These are phyloP conservation scores for Charaxes varanes DNA, from an alignment of 1,140 invertebrate species.

Conservation along the genomic window DNA sequence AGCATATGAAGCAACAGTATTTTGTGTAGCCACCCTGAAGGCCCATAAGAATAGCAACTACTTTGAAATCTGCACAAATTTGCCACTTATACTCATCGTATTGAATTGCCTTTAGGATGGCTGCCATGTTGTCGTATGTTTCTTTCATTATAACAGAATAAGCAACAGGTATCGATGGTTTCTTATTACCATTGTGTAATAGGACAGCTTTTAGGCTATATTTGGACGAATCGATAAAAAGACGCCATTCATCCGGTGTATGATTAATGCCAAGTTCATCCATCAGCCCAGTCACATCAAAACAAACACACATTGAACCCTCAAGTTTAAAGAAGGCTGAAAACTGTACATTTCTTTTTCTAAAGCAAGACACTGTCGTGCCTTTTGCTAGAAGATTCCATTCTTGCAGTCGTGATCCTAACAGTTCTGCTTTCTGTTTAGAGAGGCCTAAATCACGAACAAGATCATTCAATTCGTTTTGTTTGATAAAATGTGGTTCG, in stretches of 20 bases:
- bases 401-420: not conserved
- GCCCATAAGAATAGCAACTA: too few species aligned
- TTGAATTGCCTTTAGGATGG: not conserved
- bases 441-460: not conserved
- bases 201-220: not conserved
- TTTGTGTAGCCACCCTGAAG: conserved; percentile 43
- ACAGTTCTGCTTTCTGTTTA: not conserved
- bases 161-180: not conserved
- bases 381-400: not conserved
- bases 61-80: too few species aligned
- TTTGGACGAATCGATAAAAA: not conserved
- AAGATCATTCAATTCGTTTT: not conserved
- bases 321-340: not conserved
- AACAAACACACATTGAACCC: not conserved
- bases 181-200: not conserved
- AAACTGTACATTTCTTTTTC: not conserved
- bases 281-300: not conserved
- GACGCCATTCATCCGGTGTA: not conserved
- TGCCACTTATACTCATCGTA: not conserved
- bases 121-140: not conserved
- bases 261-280: not conserved
- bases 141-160: not conserved
- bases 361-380: not conserved
- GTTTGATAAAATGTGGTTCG: not conserved
- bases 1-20: conserved; percentile 42